Base-by-base conservation (phyloP, 2,888 invertebrate genomes). In the Amiota minor region DNA sequence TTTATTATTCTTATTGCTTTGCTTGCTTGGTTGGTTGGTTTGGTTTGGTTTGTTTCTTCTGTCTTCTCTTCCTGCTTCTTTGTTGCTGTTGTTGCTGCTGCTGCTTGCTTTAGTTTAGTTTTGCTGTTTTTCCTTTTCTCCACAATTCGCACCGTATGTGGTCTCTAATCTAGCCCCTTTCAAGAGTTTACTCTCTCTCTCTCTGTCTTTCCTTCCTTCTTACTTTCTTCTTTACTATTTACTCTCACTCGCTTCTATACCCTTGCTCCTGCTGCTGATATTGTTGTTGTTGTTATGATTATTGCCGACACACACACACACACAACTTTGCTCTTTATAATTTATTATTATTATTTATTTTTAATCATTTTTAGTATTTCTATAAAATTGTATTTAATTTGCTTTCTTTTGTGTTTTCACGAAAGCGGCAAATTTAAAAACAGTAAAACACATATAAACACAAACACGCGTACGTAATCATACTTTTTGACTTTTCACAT, bases 1-100 rank as follows among this genome's bases (percentile, higher is more conserved):
- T 84, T 84, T 84, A 84, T 84, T 84, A 84, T 84, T 83, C 85
- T 86, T 83, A 84, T 84, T 82, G 82, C 72, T 67, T 16, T 47
- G 68, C 67, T 74, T 68, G 23, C 53, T 53, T 20, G 49, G 12
- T 23, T 20, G 10, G 47, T 67, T 50, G 68, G 53, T 53, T 68
- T 50, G 47, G 20, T 68, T 23, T n/a, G 68, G 23, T 23, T 45
- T 10, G 11, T 14, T 23, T 35, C 74, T 73, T 50, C 20, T 55
- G 72, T 74, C 73, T 49, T 62, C 67, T 67, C 20, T 56, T 59
- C 75, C 73, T 53, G 68, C 72, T 59, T 16, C 74, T 56, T 68
- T 75, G 65, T 74, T 77, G 72, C 20, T 67, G 71, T 69, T 64
- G 59, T 55, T 49, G 68, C 65, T 77, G 74, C 76, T 74, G 79